These are phyloP conservation scores for Aegithalos caudatus DNA, from an alignment of 2,113 vertebrate species.

Conservation along the genomic window DNA sequence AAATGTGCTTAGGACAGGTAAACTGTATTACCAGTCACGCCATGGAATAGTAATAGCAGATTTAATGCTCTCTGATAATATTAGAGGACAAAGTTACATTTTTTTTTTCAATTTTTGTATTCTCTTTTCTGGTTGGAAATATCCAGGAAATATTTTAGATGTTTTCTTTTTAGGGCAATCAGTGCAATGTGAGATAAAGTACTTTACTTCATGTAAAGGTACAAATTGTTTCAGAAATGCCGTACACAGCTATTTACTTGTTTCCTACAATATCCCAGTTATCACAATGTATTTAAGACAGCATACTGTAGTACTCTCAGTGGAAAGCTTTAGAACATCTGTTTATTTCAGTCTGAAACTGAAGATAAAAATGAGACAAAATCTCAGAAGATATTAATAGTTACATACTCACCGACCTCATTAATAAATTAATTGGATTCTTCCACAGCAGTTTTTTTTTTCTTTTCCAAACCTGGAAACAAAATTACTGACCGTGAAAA, in stretches of 20 bases:
- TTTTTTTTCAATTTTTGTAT: neutral
- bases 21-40: neutral
- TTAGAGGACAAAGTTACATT: neutral
- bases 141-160: neutral
- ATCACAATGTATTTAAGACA: neutral
- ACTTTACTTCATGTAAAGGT: neutral
- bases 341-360: slow-evolving; percentile 26
- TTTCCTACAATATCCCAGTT: neutral
- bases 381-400: slow-evolving; percentile 44
- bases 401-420: slow-evolving; percentile 75
- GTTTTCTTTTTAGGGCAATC: neutral
- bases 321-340: slow-evolving; percentile 35
- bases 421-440: slow-evolving; percentile 93
- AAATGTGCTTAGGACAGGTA: neutral
- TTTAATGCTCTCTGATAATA: neutral
- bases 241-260: neutral
- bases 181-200: neutral
- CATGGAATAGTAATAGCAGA: neutral
- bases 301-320: neutral
- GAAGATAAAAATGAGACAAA: slow-evolving; percentile 40
- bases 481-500: slow-evolving; percentile 62
- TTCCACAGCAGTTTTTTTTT: slow-evolving; percentile 81
- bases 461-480: slow-evolving; percentile 85
- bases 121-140: neutral
- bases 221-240: neutral